A percentile compares a stretch with the other conserved stretches of the same genome.
Evolutionary conservation across 53 echinoderm and acorn worm species (phyloP).

Genomic region (Echinarachnius parma): DNA sequence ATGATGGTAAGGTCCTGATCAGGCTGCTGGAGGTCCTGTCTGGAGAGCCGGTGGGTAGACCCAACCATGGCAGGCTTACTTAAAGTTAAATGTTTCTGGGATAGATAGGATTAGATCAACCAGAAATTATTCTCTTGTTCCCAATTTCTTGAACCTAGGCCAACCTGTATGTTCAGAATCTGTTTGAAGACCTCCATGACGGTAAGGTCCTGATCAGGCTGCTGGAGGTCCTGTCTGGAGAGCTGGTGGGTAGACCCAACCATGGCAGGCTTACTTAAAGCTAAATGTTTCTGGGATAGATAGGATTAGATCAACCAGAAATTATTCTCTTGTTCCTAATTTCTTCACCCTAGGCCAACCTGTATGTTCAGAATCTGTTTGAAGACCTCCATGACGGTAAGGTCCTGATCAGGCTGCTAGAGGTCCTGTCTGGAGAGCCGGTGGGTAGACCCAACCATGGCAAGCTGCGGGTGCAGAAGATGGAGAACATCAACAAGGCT

Average conservation of each 20-base stretch:
- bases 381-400: conserved; percentile 87
- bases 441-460: conserved; percentile 78
- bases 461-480: conserved; percentile 80
- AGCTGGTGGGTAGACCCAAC: conserved; percentile 75
- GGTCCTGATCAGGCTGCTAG: conserved; percentile 73
- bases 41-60: conserved; percentile 74
- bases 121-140: no score
- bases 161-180: conserved; percentile 69
- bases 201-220: conserved; percentile 78
- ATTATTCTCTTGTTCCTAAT: background rate
- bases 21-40: conserved; percentile 83
- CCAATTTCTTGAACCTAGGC: no score
- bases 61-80: conserved; percentile 81
- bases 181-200: conserved; percentile 85
- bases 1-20: conserved; percentile 84
- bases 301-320: no score
- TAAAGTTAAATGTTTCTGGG: no score
- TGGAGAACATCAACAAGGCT: conserved; percentile 91
- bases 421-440: conserved; percentile 83
- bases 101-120: no score
- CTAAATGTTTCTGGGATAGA: no score
- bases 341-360: conserved; percentile 48
- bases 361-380: conserved; percentile 78
- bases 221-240: conserved; percentile 84
- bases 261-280: conserved; percentile 78